Evolutionary conservation across 2,113 vertebrate genomes (phyloP).

Genomic region (Silurus asotus): DNA sequence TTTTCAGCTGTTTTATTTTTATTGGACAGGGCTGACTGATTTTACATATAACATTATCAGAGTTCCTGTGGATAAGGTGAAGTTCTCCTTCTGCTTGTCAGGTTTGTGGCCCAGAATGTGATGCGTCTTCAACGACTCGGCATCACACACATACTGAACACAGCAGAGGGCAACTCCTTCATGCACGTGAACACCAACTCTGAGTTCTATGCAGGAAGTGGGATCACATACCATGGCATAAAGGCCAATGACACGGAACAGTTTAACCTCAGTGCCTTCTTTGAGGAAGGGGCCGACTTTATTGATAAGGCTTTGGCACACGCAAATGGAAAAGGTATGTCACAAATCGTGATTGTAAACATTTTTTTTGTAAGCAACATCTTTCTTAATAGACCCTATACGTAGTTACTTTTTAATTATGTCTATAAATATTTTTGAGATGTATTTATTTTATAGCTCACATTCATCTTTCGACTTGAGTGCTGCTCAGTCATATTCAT

Average conservation of each 20-base stretch:
- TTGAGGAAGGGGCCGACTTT: conserved; percentile 93
- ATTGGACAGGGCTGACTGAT: conserved; percentile 4
- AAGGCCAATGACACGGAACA: conserved; percentile 90
- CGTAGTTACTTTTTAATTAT: not conserved
- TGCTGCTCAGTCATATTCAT: not conserved
- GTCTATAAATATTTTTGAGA: not conserved
- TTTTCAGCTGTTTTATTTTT: conserved; percentile 13
- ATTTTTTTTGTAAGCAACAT: not conserved
- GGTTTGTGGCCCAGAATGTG: conserved; percentile 92
- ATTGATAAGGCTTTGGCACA: conserved; percentile 91
- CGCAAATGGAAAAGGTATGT: conserved; percentile 85
- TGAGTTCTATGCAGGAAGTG: conserved; percentile 90
- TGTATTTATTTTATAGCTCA: not conserved
- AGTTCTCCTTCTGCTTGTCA: conserved; percentile 56
- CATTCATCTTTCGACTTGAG: not conserved
- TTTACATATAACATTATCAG: not conserved
- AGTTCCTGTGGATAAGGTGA: conserved; percentile 30
- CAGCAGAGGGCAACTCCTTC: conserved; percentile 95
- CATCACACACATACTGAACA: conserved; percentile 93
- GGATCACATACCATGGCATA: conserved; percentile 93
- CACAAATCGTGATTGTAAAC: not conserved
- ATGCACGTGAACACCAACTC: conserved; percentile 97
- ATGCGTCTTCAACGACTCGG: conserved; percentile 86
- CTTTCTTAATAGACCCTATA: not conserved
- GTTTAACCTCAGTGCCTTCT: conserved; percentile 93